Evolutionary conservation across 2,888 invertebrate species (phyloP).

Genomic region (Megamerina dolium): DNA sequence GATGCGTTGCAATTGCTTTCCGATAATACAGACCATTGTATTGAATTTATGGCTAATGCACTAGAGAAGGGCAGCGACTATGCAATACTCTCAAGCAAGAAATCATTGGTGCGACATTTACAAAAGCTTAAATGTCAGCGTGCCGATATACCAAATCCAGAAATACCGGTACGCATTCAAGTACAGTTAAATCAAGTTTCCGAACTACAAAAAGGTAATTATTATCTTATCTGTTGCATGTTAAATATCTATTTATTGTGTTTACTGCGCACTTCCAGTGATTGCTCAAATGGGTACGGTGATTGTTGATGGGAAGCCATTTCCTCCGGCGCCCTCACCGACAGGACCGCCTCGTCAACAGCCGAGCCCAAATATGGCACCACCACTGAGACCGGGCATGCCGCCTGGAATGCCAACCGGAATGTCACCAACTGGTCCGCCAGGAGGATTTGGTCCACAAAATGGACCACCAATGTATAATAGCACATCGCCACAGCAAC

Average conservation of each 20-base stretch:
- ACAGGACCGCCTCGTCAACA: constrained; percentile 46
- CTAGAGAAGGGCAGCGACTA: constrained; percentile 76
- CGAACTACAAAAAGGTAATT: constrained; percentile 70
- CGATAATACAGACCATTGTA: constrained; percentile 82
- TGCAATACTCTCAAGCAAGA: constrained; percentile 77
- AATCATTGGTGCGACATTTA: constrained; percentile 66
- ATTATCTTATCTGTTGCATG: not conserved
- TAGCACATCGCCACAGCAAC: constrained; percentile 39
- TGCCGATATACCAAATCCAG: constrained; percentile 84
- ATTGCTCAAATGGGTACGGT: constrained; percentile 73
- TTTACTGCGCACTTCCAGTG: constrained; percentile 51
- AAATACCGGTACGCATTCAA: constrained; percentile 78
- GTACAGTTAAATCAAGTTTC: constrained; percentile 74
- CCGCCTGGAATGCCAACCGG: constrained; percentile 45
- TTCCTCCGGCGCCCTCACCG: constrained; percentile 54
- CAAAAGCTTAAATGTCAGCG: constrained; percentile 75
- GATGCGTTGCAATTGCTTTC: constrained; percentile 75
- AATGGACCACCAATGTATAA: constrained; percentile 47
- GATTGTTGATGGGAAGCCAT: constrained; percentile 76
- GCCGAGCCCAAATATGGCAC: constrained; percentile 48
- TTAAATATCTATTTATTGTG: not conserved
- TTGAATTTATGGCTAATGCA: constrained; percentile 74
- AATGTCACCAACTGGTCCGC: constrained; percentile 42
- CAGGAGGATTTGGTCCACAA: constrained; percentile 38
- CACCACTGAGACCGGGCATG: constrained; percentile 43